Conservation (phyloP, 1,140 invertebrate genomes). For the Bicyclus anynana region DNA sequence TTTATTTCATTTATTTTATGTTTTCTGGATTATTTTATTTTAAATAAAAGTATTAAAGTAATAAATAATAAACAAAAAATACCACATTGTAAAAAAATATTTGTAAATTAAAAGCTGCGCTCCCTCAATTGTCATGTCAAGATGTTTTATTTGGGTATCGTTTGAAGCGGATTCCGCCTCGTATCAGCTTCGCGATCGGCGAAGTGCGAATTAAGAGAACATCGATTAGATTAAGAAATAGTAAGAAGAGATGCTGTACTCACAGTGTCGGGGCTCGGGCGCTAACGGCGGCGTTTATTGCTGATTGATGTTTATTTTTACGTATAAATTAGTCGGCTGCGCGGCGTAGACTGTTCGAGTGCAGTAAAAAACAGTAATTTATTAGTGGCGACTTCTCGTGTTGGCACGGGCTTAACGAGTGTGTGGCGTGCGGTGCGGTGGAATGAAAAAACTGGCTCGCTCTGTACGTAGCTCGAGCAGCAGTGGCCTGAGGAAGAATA, state of each 20-base stretch:
- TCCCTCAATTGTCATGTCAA: slow-evolving; percentile 39
- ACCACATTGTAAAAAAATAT: slow-evolving; percentile 4
- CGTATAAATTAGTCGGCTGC: slow-evolving; percentile 72
- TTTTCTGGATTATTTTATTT: too few relatives aligned
- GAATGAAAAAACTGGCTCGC: slow-evolving; percentile 71
- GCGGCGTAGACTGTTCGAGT: slow-evolving; percentile 68
- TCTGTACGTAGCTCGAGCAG: slow-evolving; percentile 71
- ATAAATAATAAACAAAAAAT: slow-evolving; percentile 1
- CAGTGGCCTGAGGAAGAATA: slow-evolving; percentile 78
- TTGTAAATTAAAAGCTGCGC: slow-evolving; percentile 28
- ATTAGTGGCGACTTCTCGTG: slow-evolving; percentile 75
- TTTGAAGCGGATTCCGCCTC: background rate
- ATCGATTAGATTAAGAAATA: slow-evolving; percentile 46
- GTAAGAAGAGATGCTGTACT: slow-evolving; percentile 56
- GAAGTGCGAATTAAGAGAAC: slow-evolving; percentile 46
- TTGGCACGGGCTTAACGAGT: slow-evolving; percentile 72
- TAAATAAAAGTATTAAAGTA: background rate
- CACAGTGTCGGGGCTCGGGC: slow-evolving; percentile 64
- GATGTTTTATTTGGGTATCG: slow-evolving; percentile 8
- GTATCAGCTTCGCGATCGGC: slow-evolving; percentile 19
- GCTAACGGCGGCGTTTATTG: slow-evolving; percentile 64
- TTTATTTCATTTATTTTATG: too few relatives aligned
- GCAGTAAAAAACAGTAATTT: slow-evolving; percentile 75
- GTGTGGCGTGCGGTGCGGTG: slow-evolving; percentile 65
- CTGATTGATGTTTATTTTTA: slow-evolving; percentile 74